These are phyloP conservation scores for Myopa tessellatipennis DNA, from an alignment of 2,888 invertebrate genomes.

Conservation along the genomic window DNA sequence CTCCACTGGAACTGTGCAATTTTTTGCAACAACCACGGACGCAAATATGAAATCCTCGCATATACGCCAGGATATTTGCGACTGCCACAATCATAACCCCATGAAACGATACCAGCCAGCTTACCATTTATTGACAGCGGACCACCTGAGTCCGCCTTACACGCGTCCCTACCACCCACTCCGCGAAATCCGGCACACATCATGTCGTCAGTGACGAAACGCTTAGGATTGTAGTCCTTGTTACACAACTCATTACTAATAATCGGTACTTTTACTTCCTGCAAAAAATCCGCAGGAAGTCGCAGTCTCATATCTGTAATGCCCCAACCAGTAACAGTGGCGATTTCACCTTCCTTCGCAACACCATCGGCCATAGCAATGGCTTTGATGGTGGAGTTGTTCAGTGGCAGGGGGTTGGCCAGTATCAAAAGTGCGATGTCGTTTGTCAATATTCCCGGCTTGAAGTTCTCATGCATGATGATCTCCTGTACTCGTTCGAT, in stretches of 20 bases:
- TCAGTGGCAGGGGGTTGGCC: too few species aligned
- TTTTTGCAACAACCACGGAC: constrained; percentile 54
- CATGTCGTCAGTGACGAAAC: constrained; percentile 56
- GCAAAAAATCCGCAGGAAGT: constrained; percentile 53
- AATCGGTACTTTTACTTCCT: constrained; percentile 44
- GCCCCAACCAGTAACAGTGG: constrained; percentile 59
- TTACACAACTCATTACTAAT: constrained; percentile 53
- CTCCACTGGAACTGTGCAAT: background rate
- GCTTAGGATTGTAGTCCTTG: constrained; percentile 49
- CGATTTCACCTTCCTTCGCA: constrained; percentile 40
- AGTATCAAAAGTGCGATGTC: too few species aligned
- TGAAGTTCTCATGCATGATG: too few species aligned
- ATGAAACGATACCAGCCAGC: too few species aligned
- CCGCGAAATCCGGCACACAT: constrained; percentile 10
- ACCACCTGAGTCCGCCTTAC: constrained; percentile 64
- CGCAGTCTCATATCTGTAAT: constrained; percentile 59
- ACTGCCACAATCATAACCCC: too few species aligned
- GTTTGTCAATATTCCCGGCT: too few species aligned
- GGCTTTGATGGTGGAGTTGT: too few species aligned
- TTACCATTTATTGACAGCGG: constrained; percentile 55
- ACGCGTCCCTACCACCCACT: constrained; percentile 58
- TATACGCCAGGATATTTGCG: too few species aligned
- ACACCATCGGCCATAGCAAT: constrained; percentile 39
- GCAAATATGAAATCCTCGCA: constrained; percentile 50
- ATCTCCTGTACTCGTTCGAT: too few species aligned